phyloP scores from a whole-genome alignment of 2,113 vertebrate genomes.

The Boulengeromyrus knoepffleri region DNA sequence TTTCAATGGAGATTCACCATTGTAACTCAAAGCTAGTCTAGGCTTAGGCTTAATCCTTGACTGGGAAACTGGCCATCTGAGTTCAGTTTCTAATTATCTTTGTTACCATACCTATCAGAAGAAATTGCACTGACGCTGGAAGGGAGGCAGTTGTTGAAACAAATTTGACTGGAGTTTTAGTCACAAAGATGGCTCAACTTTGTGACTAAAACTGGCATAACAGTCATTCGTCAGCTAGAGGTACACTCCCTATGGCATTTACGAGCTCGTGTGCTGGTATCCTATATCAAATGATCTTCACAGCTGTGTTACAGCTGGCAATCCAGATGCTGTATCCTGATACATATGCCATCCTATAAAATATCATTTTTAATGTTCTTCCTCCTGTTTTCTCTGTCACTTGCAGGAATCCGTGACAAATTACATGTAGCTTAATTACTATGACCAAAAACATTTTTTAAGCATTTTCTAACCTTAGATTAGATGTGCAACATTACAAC shows the following conservation, averaged over 20 bases:
- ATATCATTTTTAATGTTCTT: neutral
- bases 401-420: neutral
- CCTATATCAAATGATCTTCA: neutral
- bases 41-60: no score
- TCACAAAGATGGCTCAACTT: neutral
- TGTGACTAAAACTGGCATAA: no score
- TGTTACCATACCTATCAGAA: neutral
- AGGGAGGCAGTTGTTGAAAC: neutral
- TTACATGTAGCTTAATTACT: neutral
- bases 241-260: neutral
- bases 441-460: neutral
- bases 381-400: neutral
- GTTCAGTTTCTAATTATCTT: neutral
- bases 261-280: neutral
- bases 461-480: neutral
- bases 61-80: neutral
- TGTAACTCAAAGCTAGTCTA: no score
- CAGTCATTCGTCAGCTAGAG: neutral
- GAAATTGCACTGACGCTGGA: neutral
- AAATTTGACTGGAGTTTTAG: neutral
- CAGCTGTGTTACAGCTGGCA: neutral
- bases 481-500: neutral
- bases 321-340: neutral
- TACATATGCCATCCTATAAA: neutral
- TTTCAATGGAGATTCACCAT: no score